phyloP scores from a whole-genome alignment of 1,140 invertebrate species.

The Aphelenchoides fujianensis region DNA sequence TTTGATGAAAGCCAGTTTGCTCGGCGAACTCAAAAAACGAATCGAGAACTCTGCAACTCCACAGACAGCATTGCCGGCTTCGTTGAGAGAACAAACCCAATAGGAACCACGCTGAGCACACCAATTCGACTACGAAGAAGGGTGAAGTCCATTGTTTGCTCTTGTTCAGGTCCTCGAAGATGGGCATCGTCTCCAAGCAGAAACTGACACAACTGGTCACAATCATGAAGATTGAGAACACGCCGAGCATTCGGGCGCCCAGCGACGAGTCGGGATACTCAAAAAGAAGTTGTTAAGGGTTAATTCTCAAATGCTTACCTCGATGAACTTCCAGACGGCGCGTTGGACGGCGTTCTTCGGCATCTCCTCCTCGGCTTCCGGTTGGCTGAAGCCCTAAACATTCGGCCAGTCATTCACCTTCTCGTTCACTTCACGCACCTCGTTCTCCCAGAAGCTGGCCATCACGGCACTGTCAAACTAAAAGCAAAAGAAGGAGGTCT shows the following conservation, averaged over 20 bases:
- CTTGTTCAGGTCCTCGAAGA: no score
- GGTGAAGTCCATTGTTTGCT: no score
- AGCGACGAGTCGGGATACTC: not conserved
- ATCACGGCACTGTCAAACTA: not conserved
- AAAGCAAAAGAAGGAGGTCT: not conserved
- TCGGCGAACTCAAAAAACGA: not conserved
- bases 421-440: no score
- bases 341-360: not conserved
- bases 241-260: not conserved
- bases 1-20: slow-evolving; percentile 5
- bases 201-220: no score
- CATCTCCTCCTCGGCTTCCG: not conserved
- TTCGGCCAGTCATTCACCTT: no score
- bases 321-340: not conserved
- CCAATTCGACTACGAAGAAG: slow-evolving; percentile 1
- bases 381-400: not conserved
- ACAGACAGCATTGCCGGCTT: not conserved
- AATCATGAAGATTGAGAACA: slow-evolving; percentile 5
- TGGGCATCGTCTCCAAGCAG: no score
- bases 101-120: slow-evolving; percentile 1
- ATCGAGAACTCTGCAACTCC: not conserved
- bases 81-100: not conserved
- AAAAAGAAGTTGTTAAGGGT: no score
- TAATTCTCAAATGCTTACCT: no score
- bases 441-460: slow-evolving; percentile 5